Conservation (phyloP, 37 sponge, comb jelly and placozoan genomes). For the Haliclona indistincta region DNA sequence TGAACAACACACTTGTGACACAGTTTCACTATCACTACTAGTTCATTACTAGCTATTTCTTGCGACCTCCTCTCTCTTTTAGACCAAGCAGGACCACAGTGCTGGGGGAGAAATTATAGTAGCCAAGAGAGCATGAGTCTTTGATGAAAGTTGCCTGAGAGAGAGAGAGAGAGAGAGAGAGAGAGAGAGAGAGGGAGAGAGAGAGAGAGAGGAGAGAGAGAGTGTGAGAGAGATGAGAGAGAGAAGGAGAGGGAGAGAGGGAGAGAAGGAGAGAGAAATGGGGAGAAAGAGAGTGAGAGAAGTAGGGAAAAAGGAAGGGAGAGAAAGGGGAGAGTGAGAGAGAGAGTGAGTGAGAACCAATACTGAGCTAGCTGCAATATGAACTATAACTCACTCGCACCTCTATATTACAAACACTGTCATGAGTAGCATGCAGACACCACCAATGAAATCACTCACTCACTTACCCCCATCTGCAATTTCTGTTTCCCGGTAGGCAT, state of each 20-base stretch:
- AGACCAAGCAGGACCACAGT: constrained; percentile 76
- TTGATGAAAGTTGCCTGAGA: constrained; percentile 78
- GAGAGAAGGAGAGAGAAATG: neutral
- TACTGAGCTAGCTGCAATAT: too few relatives aligned
- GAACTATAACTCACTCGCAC: too few relatives aligned
- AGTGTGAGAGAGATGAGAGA: neutral
- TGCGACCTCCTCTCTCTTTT: constrained; percentile 92
- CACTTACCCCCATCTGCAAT: constrained; percentile 86
- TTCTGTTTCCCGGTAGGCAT: constrained; percentile 94
- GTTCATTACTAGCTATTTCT: constrained; percentile 41
- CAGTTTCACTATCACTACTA: neutral
- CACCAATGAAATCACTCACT: too few relatives aligned
- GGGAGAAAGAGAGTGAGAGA: neutral
- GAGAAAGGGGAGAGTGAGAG: too few relatives aligned
- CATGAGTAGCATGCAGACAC: too few relatives aligned
- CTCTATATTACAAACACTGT: too few relatives aligned
- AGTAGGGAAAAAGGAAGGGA: neutral
- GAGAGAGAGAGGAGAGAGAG: neutral
- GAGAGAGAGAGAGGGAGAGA: constrained; percentile 1
- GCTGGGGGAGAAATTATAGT: constrained; percentile 73
- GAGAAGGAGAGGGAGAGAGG: neutral
- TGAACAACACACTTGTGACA: too few relatives aligned
- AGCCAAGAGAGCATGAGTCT: constrained; percentile 87
- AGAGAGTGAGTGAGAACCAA: too few relatives aligned
- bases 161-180: constrained; percentile 19